A percentile compares a stretch with the other conserved stretches of the same genome.
Conservation (phyloP, 2,888 invertebrate genomes). For the Patella ulyssiponensis region DNA sequence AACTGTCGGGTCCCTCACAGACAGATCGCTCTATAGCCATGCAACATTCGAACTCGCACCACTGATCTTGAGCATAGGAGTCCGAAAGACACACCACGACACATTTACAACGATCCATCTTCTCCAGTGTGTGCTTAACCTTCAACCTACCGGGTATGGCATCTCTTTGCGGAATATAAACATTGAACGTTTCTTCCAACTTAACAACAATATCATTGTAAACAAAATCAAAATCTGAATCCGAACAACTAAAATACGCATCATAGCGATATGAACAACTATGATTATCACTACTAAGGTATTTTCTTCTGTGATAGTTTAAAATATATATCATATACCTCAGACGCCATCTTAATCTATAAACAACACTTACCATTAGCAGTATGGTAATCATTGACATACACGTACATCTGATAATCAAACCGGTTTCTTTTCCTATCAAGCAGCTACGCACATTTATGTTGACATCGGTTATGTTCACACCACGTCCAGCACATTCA, state of each 20-base stretch:
- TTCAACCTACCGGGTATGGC: not conserved
- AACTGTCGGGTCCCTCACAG: not conserved
- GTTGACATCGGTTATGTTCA: not conserved
- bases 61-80: not conserved
- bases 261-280: not conserved
- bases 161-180: not conserved
- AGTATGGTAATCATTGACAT: not conserved
- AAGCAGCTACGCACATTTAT: not conserved
- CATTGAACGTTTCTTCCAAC: not conserved
- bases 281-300: not conserved
- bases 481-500: not conserved
- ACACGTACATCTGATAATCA: not conserved
- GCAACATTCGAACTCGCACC: conserved; percentile 1
- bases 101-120: not conserved
- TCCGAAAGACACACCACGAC: not conserved
- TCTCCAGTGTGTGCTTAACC: not conserved
- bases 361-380: not conserved
- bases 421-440: not conserved
- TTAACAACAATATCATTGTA: not conserved
- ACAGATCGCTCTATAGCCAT: not conserved
- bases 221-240: not conserved
- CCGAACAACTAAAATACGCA: not conserved
- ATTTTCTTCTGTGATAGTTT: not conserved
- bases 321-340: not conserved
- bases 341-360: not conserved